Evolutionary conservation across 2,888 invertebrate genomes (phyloP).

Genomic region (Parasteatoda lunata): DNA sequence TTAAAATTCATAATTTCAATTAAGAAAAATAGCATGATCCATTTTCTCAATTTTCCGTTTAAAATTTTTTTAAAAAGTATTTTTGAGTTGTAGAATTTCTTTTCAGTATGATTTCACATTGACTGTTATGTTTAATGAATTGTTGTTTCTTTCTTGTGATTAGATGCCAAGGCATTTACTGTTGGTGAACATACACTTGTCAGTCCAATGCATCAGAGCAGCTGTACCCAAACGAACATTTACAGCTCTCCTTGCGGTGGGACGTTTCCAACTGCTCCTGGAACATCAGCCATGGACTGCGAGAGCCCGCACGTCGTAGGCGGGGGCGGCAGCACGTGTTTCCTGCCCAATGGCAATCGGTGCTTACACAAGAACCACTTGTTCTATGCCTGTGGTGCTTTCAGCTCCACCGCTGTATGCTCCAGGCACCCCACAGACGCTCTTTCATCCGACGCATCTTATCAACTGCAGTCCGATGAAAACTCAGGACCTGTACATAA

Average conservation of each 20-base stretch:
- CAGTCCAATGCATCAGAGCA: slow-evolving; percentile 73
- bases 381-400: slow-evolving; percentile 57
- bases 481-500: slow-evolving; percentile 62
- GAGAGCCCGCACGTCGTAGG: slow-evolving; percentile 78
- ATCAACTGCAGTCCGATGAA: slow-evolving; percentile 47
- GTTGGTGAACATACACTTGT: slow-evolving; percentile 72
- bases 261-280: slow-evolving; percentile 38
- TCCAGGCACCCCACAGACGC: slow-evolving; percentile 40
- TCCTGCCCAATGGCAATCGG: slow-evolving; percentile 60
- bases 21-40: too few relatives aligned
- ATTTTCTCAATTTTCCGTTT: too few relatives aligned
- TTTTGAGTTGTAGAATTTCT: too few relatives aligned
- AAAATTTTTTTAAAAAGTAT: too few relatives aligned
- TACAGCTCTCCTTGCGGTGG: slow-evolving; percentile 26
- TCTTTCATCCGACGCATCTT: slow-evolving; percentile 26
- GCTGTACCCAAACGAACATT: slow-evolving; percentile 71
- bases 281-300: slow-evolving; percentile 83
- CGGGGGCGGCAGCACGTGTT: slow-evolving; percentile 26
- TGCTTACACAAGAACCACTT: slow-evolving; percentile 65
- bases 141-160: too few relatives aligned
- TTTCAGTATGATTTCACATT: too few relatives aligned
- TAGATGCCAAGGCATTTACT: slow-evolving; percentile 62
- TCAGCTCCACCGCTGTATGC: slow-evolving; percentile 54
- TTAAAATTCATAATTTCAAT: too few relatives aligned
- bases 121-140: too few relatives aligned